Conservation (phyloP, 2,888 invertebrate genomes). For the Drosophila lutescens region DNA sequence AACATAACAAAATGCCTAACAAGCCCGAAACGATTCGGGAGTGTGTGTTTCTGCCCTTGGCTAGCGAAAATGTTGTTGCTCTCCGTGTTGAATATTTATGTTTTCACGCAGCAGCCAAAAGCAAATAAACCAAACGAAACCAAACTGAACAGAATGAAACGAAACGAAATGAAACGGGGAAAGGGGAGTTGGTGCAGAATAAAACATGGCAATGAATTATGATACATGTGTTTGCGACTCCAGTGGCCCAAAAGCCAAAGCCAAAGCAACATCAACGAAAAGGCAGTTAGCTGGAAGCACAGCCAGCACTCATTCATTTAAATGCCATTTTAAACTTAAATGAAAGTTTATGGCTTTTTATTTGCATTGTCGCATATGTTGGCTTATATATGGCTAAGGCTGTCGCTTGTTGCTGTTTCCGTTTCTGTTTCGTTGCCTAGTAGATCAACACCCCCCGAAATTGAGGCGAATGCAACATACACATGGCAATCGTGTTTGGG, state of each 20-base stretch:
- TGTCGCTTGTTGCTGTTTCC: constrained; percentile 36
- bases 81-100: constrained; percentile 65
- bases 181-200: constrained; percentile 63
- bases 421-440: constrained; percentile 42
- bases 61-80: constrained; percentile 38
- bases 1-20: constrained; percentile 51
- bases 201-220: constrained; percentile 82
- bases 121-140: constrained; percentile 63
- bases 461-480: constrained; percentile 32
- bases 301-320: constrained; percentile 79
- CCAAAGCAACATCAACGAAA: constrained; percentile 14
- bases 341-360: constrained; percentile 81
- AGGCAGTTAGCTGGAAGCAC: constrained; percentile 33
- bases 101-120: constrained; percentile 69
- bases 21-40: constrained; percentile 41
- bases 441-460: constrained; percentile 59
- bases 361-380: constrained; percentile 66
- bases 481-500: constrained; percentile 13
- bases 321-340: constrained; percentile 83
- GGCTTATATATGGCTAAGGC: constrained; percentile 28
- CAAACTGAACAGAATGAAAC: constrained; percentile 4
- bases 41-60: constrained; percentile 31
- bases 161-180: constrained; percentile 14
- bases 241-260: constrained; percentile 24
- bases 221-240: constrained; percentile 75